phyloP scores from a whole-genome alignment of 2,113 vertebrate genomes.

The Myrmophylax atrothorax region DNA sequence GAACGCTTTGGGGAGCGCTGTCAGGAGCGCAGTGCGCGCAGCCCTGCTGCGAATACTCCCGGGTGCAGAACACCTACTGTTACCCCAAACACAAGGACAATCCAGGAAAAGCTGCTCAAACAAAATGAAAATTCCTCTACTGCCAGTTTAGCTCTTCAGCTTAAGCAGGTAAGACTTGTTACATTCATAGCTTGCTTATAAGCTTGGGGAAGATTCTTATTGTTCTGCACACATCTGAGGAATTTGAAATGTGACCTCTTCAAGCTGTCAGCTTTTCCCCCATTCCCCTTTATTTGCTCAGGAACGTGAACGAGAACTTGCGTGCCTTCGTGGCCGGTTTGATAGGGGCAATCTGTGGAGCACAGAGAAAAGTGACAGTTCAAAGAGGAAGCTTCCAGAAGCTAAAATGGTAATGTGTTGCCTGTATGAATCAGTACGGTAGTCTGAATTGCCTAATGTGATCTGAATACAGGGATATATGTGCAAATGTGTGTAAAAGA shows the following conservation, averaged over 20 bases:
- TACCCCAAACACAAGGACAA: conserved; percentile 85
- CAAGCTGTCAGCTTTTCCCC: background rate
- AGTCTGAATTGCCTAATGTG: background rate
- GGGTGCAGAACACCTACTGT: conserved; percentile 68
- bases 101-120: conserved; percentile 85
- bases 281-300: conserved; percentile 29
- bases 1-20: conserved; percentile 91
- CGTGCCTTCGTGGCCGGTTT: conserved; percentile 85
- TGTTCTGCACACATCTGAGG: background rate
- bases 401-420: conserved; percentile 70
- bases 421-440: background rate
- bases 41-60: conserved; percentile 60
- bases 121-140: conserved; percentile 80
- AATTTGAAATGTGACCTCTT: background rate
- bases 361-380: conserved; percentile 66
- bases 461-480: background rate
- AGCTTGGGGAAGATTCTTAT: background rate
- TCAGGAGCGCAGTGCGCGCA: conserved; percentile 76
- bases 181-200: background rate
- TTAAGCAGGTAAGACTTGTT: conserved; percentile 83
- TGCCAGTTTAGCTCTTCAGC: conserved; percentile 81
- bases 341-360: conserved; percentile 85
- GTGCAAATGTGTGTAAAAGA: background rate
- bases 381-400: conserved; percentile 58
- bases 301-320: conserved; percentile 92